Percentiles rank a stretch among this genome's conserved stretches.
phyloP scores from a whole-genome alignment of 1,140 invertebrate genomes.

The Drosophila nikananu region DNA sequence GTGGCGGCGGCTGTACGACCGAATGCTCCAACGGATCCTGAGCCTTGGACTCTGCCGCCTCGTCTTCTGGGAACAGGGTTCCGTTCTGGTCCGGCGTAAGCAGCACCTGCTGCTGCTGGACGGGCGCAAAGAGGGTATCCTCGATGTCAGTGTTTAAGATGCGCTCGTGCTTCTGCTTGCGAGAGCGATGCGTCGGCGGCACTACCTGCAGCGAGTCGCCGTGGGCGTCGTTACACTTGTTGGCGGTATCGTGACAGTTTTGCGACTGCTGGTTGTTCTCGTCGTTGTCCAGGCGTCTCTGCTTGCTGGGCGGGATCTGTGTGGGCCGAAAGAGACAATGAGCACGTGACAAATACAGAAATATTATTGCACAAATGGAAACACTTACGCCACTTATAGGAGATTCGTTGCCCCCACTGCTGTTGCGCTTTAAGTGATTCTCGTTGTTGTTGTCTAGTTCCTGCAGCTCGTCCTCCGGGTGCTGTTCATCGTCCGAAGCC shows the following conservation, averaged over 20 bases:
- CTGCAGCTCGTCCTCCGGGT: constrained; percentile 32
- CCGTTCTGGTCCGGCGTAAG: constrained; percentile 35
- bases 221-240: constrained; percentile 9
- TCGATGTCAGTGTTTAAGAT: constrained; percentile 73
- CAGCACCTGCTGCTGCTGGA: constrained; percentile 26
- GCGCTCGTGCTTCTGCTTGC: constrained; percentile 79
- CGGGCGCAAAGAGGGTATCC: constrained; percentile 36
- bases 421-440: constrained; percentile 67
- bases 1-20: background rate
- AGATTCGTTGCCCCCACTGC: constrained; percentile 60
- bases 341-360: background rate
- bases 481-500: constrained; percentile 19
- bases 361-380: no score
- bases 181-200: constrained; percentile 63
- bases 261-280: constrained; percentile 68
- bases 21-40: constrained; percentile 10
- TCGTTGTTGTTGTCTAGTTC: constrained; percentile 66
- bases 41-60: constrained; percentile 2
- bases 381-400: constrained; percentile 60
- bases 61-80: constrained; percentile 12
- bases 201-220: constrained; percentile 14
- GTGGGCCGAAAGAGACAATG: background rate
- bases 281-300: constrained; percentile 67
- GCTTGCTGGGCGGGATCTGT: constrained; percentile 62
- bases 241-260: constrained; percentile 48